Evolutionary conservation across 1,140 invertebrate genomes (phyloP).

Genomic region (Pseudomyrmex flavicornis): DNA sequence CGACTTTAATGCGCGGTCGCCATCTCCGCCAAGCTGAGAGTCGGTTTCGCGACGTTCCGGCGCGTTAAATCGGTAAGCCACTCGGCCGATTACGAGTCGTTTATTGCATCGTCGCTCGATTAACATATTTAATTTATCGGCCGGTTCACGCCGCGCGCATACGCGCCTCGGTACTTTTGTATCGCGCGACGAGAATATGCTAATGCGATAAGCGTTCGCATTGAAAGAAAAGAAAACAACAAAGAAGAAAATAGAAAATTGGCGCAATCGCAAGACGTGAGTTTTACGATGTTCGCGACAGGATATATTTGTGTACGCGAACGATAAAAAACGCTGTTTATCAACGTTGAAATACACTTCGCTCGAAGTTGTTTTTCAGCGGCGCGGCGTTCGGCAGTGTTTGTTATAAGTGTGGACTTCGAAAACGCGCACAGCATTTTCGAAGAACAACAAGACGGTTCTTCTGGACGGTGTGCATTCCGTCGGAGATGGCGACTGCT

Average conservation of each 20-base stretch:
- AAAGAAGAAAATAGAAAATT: conserved; percentile 12
- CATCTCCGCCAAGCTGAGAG: not conserved
- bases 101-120: conserved; percentile 67
- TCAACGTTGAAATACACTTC: conserved; percentile 4
- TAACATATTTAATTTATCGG: conserved; percentile 72
- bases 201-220: conserved; percentile 52
- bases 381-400: not conserved
- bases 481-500: conserved; percentile 63
- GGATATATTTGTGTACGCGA: not conserved
- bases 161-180: conserved; percentile 62
- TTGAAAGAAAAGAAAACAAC: not conserved
- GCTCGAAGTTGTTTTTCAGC: not conserved
- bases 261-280: not conserved
- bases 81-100: conserved; percentile 67
- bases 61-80: conserved; percentile 52
- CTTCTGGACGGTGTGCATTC: conserved; percentile 55
- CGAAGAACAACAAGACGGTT: conserved; percentile 31
- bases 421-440: not conserved
- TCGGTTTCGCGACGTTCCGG: conserved; percentile 20
- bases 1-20: conserved; percentile 51
- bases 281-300: not conserved
- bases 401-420: conserved; percentile 6
- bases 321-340: conserved; percentile 5
- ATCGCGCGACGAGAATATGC: conserved; percentile 63
- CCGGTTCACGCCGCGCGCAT: conserved; percentile 45